Evolutionary conservation across 2,888 invertebrate species (phyloP).

Genomic region (Macrophya annulata): DNA sequence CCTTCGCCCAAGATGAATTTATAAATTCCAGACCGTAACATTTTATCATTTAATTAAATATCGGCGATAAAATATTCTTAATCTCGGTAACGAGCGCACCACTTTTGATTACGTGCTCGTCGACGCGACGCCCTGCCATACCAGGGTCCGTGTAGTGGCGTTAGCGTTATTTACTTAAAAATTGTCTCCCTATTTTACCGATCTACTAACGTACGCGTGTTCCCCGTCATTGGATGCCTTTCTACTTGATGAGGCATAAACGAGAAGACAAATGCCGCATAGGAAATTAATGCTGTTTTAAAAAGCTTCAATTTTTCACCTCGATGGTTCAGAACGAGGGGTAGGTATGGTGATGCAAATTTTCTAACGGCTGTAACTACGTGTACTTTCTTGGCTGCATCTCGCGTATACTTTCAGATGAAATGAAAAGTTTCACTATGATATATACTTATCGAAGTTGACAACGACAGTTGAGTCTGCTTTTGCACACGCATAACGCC

Average conservation of each 20-base stretch:
- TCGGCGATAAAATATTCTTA: slow-evolving; percentile 72
- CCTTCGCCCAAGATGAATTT: slow-evolving; percentile 64
- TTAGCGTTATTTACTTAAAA: slow-evolving; percentile 26
- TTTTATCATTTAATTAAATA: slow-evolving; percentile 73
- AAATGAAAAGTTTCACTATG: slow-evolving; percentile 28
- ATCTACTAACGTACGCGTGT: slow-evolving; percentile 47
- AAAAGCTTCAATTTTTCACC: slow-evolving; percentile 44
- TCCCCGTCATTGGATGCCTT: slow-evolving; percentile 25
- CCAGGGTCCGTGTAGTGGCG: slow-evolving; percentile 23
- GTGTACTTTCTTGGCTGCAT: background rate
- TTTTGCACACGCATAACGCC: background rate
- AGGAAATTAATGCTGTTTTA: slow-evolving; percentile 58
- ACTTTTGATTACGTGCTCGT: slow-evolving; percentile 59
- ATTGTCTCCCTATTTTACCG: slow-evolving; percentile 39
- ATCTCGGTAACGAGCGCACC: slow-evolving; percentile 69
- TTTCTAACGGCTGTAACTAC: background rate
- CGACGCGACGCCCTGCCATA: background rate
- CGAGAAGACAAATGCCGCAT: slow-evolving; percentile 55
- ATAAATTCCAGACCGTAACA: slow-evolving; percentile 66
- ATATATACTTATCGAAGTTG: slow-evolving; percentile 47
- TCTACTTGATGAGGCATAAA: slow-evolving; percentile 56
- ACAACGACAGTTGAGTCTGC: background rate
- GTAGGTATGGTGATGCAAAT: background rate
- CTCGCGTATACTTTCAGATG: slow-evolving; percentile 26
- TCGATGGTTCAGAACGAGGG: slow-evolving; percentile 40